Evolutionary conservation across 2,888 invertebrate species (phyloP).

Genomic region (Tetramorium bicarinatum): DNA sequence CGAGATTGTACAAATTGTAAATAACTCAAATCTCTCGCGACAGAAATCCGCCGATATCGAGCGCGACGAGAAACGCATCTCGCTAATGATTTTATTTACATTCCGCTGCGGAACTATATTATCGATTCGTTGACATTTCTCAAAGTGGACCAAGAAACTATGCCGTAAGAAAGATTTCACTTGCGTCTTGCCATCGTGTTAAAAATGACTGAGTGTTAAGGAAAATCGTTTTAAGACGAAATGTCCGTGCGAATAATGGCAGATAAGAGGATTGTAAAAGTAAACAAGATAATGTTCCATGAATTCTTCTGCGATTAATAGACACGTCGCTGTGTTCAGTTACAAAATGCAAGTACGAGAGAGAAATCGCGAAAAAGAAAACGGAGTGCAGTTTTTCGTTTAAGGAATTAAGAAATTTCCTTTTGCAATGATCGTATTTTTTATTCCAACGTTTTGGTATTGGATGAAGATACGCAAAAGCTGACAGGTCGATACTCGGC

Average conservation of each 20-base stretch:
- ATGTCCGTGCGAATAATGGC: background rate
- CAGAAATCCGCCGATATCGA: conserved; percentile 38
- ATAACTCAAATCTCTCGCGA: conserved; percentile 54
- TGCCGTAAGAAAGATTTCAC: background rate
- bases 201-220: background rate
- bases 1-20: conserved; percentile 41
- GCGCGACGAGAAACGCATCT: background rate
- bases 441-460: background rate
- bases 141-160: conserved; percentile 33
- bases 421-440: background rate
- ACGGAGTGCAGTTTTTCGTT: background rate
- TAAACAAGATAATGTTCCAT: background rate
- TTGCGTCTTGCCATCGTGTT: background rate
- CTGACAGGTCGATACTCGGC: conserved; percentile 38
- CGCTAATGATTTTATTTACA: conserved; percentile 5
- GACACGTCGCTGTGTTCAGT: background rate
- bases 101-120: background rate
- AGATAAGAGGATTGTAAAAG: background rate
- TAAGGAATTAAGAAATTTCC: background rate
- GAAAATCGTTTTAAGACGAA: background rate
- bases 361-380: background rate
- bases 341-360: background rate
- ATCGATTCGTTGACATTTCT: conserved; percentile 18
- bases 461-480: background rate
- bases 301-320: background rate